These are phyloP conservation scores for Macropus fuliginosus DNA, from an alignment of 2,797 vertebrate genomes.

Conservation along the genomic window DNA sequence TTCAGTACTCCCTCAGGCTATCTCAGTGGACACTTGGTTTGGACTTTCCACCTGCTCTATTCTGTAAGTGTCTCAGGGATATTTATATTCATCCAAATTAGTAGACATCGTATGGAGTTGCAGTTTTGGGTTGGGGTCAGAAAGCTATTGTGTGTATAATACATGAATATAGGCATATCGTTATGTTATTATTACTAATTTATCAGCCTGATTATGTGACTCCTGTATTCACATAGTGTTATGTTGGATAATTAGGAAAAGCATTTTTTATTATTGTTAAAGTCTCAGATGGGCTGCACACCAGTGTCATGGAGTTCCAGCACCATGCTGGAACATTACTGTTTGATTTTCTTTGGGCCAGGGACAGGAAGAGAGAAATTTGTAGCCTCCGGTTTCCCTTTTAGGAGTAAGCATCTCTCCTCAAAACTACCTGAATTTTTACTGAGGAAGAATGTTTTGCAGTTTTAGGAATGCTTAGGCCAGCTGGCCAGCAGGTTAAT, in stretches of 20 bases:
- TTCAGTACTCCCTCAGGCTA: neutral
- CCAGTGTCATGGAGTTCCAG: too few species aligned
- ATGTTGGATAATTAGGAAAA: neutral
- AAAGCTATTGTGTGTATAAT: neutral
- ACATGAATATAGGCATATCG: neutral
- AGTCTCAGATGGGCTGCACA: neutral
- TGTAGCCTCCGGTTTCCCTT: neutral
- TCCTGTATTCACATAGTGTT: too few species aligned
- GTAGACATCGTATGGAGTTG: neutral
- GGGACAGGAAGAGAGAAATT: neutral
- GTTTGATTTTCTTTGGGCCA: neutral
- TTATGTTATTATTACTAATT: neutral
- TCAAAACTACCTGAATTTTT: neutral
- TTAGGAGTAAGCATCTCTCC: neutral
- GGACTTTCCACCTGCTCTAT: neutral
- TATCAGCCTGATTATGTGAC: neutral
- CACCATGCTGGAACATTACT: neutral
- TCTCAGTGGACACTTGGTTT: neutral
- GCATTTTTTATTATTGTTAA: neutral
- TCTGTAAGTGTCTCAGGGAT: neutral
- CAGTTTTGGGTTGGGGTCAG: neutral
- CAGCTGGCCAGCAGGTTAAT: neutral
- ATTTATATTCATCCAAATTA: neutral
- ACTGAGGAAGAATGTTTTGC: neutral
- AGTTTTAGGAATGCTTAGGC: neutral